phyloP scores from a whole-genome alignment of 2,797 vertebrate genomes.

The Aselliscus stoliczkanus region DNA sequence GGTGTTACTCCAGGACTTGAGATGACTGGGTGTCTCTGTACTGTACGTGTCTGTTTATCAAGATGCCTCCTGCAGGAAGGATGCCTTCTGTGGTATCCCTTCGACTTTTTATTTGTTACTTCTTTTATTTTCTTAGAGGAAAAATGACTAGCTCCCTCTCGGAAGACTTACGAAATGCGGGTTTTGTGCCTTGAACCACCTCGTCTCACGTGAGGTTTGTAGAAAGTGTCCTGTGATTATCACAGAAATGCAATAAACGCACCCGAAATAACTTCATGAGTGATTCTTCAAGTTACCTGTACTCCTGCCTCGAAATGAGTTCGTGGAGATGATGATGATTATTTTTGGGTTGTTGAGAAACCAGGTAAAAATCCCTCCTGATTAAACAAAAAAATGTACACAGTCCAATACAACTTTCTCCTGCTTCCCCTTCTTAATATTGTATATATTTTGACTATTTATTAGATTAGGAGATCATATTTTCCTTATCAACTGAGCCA shows the following conservation, averaged over 20 bases:
- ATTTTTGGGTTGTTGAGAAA: slow-evolving; percentile 68
- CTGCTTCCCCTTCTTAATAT: slow-evolving; percentile 3
- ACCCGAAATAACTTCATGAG: neutral
- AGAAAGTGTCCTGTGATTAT: slow-evolving; percentile 60
- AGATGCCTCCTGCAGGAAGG: slow-evolving; percentile 31
- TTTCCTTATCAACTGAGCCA: slow-evolving; percentile 85
- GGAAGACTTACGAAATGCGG: slow-evolving; percentile 40
- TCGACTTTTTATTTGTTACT: neutral
- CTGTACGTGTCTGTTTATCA: slow-evolving; percentile 61
- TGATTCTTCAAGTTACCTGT: neutral
- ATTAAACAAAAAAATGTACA: neutral
- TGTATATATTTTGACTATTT: slow-evolving; percentile 85
- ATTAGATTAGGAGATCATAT: slow-evolving; percentile 80
- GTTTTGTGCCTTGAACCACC: slow-evolving; percentile 76
- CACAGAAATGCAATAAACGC: slow-evolving; percentile 60
- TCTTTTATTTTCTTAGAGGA: neutral
- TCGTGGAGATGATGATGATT: slow-evolving; percentile 41
- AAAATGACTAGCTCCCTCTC: slow-evolving; percentile 34
- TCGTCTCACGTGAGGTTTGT: slow-evolving; percentile 53
- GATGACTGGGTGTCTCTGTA: slow-evolving; percentile 40
- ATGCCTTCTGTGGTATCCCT: neutral
- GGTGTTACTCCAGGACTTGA: slow-evolving; percentile 33
- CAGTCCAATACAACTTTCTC: neutral
- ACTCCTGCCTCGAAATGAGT: slow-evolving; percentile 51
- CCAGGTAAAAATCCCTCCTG: slow-evolving; percentile 43